These are phyloP conservation scores for Channallabes apus DNA, from an alignment of 2,797 vertebrate genomes.

Conservation along the genomic window DNA sequence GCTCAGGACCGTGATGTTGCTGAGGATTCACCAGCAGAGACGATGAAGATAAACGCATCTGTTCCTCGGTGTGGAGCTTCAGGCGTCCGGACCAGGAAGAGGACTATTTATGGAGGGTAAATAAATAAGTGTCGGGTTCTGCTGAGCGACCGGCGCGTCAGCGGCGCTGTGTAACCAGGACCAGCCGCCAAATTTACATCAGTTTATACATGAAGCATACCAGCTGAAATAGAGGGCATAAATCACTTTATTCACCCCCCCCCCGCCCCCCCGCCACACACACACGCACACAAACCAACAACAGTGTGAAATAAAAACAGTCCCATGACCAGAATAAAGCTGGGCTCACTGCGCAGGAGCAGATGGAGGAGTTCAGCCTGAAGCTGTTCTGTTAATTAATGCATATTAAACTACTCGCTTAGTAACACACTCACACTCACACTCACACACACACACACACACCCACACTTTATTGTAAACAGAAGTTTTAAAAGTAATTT, in stretches of 20 bases:
- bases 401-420: neutral
- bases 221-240: slow-evolving; percentile 78
- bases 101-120: neutral
- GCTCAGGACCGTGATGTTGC: neutral
- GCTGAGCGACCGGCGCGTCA: slow-evolving; percentile 19
- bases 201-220: slow-evolving; percentile 80
- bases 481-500: neutral
- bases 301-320: neutral
- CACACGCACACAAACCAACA: neutral
- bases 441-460: neutral
- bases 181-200: slow-evolving; percentile 73
- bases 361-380: neutral
- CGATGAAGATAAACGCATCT: slow-evolving; percentile 12
- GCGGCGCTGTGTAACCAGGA: neutral
- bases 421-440: too few species aligned
- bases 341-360: neutral
- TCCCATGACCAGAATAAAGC: neutral
- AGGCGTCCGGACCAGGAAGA: neutral
- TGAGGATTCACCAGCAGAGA: neutral
- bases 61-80: neutral
- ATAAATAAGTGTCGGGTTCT: slow-evolving; percentile 15
- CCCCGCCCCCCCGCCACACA: too few species aligned
- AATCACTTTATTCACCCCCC: slow-evolving; percentile 77
- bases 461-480: neutral
- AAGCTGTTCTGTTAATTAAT: neutral